These are phyloP conservation scores for Rhorus exstirpatorius DNA, from an alignment of 2,888 invertebrate genomes.

Conservation along the genomic window DNA sequence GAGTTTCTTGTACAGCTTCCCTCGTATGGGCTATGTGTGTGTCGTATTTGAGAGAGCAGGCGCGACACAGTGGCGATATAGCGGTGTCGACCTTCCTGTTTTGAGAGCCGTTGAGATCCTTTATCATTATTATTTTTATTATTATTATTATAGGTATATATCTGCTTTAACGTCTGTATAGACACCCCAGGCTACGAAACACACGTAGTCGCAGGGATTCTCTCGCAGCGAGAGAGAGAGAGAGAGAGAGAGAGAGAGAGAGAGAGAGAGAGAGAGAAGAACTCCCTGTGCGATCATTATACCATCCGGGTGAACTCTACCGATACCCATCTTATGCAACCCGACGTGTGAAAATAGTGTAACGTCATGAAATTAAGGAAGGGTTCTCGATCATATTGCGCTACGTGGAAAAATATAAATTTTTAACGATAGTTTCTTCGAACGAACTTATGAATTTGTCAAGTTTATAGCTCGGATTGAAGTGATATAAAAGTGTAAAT, in stretches of 20 bases:
- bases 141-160: background rate
- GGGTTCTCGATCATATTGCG: background rate
- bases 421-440: too few species aligned
- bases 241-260: constrained; percentile 26
- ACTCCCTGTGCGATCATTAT: constrained; percentile 15
- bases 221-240: constrained; percentile 30
- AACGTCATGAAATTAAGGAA: constrained; percentile 28
- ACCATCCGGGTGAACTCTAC: constrained; percentile 44
- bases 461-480: too few species aligned
- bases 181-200: constrained; percentile 7
- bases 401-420: background rate
- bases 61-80: constrained; percentile 23
- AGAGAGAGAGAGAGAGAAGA: background rate
- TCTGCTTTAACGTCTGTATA: background rate
- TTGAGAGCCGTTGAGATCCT: constrained; percentile 51
- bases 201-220: constrained; percentile 66
- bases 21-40: background rate
- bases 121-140: constrained; percentile 8
- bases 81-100: constrained; percentile 64
- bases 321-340: constrained; percentile 42
- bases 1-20: constrained; percentile 75
- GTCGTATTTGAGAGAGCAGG: constrained; percentile 19
- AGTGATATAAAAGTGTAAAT: too few species aligned
- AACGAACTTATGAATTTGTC: too few species aligned
- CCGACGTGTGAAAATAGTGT: constrained; percentile 66